Evolutionary conservation across 2,888 invertebrate species (phyloP).

Genomic region (Anoplius nigerrimus): DNA sequence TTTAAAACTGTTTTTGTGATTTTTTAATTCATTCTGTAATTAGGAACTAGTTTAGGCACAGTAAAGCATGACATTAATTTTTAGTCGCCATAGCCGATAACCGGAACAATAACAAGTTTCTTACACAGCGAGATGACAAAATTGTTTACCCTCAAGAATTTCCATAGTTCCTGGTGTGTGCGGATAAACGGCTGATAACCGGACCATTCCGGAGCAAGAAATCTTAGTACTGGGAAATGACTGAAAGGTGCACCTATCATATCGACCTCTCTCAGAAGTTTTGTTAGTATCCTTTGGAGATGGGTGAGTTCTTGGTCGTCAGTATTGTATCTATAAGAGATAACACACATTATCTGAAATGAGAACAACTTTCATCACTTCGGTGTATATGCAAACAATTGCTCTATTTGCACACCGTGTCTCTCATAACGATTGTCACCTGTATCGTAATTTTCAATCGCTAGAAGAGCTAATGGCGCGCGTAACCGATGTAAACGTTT

Average conservation of each 20-base stretch:
- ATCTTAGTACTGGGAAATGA: slow-evolving; percentile 84
- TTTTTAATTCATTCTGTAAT: slow-evolving; percentile 80
- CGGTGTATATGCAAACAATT: neutral
- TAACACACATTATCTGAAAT: too few relatives aligned
- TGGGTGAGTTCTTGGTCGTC: slow-evolving; percentile 83
- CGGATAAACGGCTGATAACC: slow-evolving; percentile 86
- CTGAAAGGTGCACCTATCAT: slow-evolving; percentile 89
- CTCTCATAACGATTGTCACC: too few relatives aligned
- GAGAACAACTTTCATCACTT: too few relatives aligned
- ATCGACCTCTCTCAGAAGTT: slow-evolving; percentile 84
- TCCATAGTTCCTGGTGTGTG: slow-evolving; percentile 84
- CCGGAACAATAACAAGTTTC: too few relatives aligned
- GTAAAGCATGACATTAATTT: neutral
- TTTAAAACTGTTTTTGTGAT: slow-evolving; percentile 82
- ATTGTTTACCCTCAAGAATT: slow-evolving; percentile 78
- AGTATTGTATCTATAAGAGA: slow-evolving; percentile 57
- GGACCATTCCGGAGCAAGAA: slow-evolving; percentile 84
- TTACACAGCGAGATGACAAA: slow-evolving; percentile 2
- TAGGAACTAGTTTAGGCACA: neutral
- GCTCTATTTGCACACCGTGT: neutral
- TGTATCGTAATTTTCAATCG: too few relatives aligned
- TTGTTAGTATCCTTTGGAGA: slow-evolving; percentile 82
- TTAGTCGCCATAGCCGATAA: too few relatives aligned
- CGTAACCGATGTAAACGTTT: too few relatives aligned
- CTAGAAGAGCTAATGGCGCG: too few relatives aligned